Evolutionary conservation across 2,113 vertebrate genomes (phyloP), one percentile per base, ranked within the genome.

Genomic region (Cyanoliseus patagonus): DNA sequence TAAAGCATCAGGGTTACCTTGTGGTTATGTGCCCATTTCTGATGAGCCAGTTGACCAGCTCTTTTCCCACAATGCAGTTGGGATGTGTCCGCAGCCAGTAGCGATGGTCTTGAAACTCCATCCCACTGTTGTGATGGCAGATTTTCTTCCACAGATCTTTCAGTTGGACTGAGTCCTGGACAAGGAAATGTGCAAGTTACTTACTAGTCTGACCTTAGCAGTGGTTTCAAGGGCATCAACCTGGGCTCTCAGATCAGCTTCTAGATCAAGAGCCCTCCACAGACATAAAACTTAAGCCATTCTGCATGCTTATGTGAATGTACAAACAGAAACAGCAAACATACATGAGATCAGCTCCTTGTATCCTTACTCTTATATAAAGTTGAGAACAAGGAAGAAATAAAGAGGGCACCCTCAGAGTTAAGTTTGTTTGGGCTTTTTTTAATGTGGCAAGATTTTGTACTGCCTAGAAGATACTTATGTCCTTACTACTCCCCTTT

Each of bases 131-230:
- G 94, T 99, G 99, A 97, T 99, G 98, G 96, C 99, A 99, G 74
- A 99, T 99, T 95, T 99, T 99, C 96, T 99, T 99, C 99, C 99
- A 99, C 31, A 99, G 87, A 76, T 99, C 99, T 95, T 99, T 99
- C 59, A 99, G 97, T 94, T 99, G 99, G 55, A 98, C 99, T 6
- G 99, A 99, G 84, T 99, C 99, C 99, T 99, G 79, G 13, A 96
- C 67, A 91, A 35, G 69, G 52, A 92, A 30, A 91, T 22, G 8
- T 25, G 8, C 11, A 62, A 76, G 33, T 88, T 72, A 95, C 44
- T 73, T 59, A 62, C 17, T 42, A 82, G 27, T 22, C 33, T 66
- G 57, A 75, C 13, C 30, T 66, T 35, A 72, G 30, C 39, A 83
- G 16, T 69, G 7, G 28, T 77, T 92, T 68, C 52, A 87, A 83